Evolutionary conservation across 2,113 vertebrate genomes (phyloP).

Genomic region (Hylia prasina): DNA sequence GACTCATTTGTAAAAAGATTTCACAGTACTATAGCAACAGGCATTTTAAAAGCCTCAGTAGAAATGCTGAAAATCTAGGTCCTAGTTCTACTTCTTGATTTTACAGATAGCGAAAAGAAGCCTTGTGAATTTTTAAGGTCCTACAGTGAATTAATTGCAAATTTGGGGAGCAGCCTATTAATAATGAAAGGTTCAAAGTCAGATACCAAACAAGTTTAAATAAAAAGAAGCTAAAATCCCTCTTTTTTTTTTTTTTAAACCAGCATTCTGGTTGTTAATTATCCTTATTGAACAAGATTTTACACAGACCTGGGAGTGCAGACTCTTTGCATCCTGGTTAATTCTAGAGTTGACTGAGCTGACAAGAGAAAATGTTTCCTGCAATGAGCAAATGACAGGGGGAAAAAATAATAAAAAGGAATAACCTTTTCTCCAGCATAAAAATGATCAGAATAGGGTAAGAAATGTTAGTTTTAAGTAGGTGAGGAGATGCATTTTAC

Average conservation of each 20-base stretch:
- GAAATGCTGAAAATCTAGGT: not conserved
- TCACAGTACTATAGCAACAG: constrained; percentile 22
- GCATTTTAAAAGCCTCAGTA: not conserved
- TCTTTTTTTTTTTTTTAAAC: not conserved
- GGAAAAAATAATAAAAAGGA: not conserved
- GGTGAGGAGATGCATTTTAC: not conserved
- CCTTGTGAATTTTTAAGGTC: not conserved
- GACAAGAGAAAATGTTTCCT: not conserved
- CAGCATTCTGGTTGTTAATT: not conserved
- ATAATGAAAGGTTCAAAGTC: not conserved
- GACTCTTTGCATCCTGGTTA: not conserved
- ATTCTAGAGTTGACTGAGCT: not conserved
- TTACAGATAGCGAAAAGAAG: not conserved
- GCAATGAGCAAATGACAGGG: not conserved
- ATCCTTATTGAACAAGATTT: not conserved
- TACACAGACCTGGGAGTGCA: not conserved
- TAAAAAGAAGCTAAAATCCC: not conserved
- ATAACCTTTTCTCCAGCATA: not conserved
- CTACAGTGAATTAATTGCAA: not conserved
- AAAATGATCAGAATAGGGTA: not conserved
- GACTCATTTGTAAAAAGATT: constrained; percentile 15
- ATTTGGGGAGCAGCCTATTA: not conserved
- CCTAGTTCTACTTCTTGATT: not conserved
- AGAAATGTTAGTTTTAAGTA: not conserved
- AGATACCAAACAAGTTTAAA: not conserved